phyloP scores from a whole-genome alignment of 1,140 invertebrate genomes.

The Sitophilus oryzae region DNA sequence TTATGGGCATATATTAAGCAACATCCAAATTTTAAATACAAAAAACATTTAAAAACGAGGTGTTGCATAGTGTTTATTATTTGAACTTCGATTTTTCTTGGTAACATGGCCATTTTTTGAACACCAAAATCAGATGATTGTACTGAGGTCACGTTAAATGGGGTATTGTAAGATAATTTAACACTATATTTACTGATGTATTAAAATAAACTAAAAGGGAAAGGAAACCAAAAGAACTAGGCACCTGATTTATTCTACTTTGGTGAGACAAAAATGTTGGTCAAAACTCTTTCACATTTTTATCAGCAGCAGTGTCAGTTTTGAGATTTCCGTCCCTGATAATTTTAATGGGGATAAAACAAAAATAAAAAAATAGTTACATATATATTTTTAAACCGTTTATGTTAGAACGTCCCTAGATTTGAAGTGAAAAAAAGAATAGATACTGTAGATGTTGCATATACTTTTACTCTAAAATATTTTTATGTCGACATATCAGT shows the following conservation, averaged over 20 bases:
- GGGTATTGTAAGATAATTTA: not conserved
- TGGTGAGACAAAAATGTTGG: slow-evolving; percentile 18
- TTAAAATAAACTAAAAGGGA: not conserved
- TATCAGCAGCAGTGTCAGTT: slow-evolving; percentile 42
- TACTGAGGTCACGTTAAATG: not conserved
- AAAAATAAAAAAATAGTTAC: slow-evolving; percentile 2
- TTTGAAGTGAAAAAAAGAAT: too few species aligned
- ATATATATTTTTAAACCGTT: slow-evolving; percentile 3
- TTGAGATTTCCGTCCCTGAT: slow-evolving; percentile 39
- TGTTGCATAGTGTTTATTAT: too few species aligned
- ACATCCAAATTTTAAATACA: too few species aligned
- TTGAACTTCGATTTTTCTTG: too few species aligned
- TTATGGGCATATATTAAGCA: too few species aligned
- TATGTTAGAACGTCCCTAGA: too few species aligned
- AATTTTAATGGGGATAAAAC: not conserved
- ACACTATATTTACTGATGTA: not conserved
- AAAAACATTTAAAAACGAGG: too few species aligned
- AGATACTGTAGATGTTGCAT: too few species aligned
- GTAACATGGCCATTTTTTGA: not conserved
- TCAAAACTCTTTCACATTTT: slow-evolving; percentile 9
- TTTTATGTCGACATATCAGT: slow-evolving; percentile 15
- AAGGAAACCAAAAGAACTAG: slow-evolving; percentile 19
- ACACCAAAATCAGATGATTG: not conserved
- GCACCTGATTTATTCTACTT: slow-evolving; percentile 17
- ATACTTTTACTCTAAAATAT: too few species aligned